A percentile compares a stretch with the other conserved stretches of the same genome.
These are phyloP conservation scores for Gandaritis pyraliata DNA, from an alignment of 2,888 invertebrate genomes.

Conservation along the genomic window DNA sequence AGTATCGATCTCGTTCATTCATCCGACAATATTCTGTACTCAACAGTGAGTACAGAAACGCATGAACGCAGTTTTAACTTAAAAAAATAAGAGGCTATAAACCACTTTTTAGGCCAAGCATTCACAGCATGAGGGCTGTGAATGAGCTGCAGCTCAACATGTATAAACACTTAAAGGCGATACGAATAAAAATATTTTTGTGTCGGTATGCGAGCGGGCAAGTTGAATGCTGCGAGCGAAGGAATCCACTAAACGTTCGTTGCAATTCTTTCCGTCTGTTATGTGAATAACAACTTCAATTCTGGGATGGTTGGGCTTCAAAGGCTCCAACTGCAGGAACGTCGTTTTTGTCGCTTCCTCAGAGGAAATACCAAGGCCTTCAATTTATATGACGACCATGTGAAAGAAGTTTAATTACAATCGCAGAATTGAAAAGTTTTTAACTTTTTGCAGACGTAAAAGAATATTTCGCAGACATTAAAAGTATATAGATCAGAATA, in stretches of 20 bases:
- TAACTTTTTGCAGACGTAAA: constrained; percentile 35
- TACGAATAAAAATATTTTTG: constrained; percentile 61
- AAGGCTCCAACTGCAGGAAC: constrained; percentile 44
- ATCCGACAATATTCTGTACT: constrained; percentile 30
- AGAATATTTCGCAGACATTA: constrained; percentile 34
- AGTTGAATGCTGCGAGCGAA: constrained; percentile 55
- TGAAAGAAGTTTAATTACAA: constrained; percentile 50
- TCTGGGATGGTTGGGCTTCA: constrained; percentile 47
- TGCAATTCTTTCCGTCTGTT: constrained; percentile 52
- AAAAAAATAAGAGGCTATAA: constrained; percentile 38
- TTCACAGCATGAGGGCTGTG: constrained; percentile 44
- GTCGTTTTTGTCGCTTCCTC: constrained; percentile 64
- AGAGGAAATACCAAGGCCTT: constrained; percentile 71
- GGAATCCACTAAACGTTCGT: constrained; percentile 64
- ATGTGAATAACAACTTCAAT: constrained; percentile 61
- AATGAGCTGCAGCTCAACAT: constrained; percentile 52
- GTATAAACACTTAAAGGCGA: constrained; percentile 35
- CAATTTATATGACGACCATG: constrained; percentile 69
- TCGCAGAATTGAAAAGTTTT: constrained; percentile 38
- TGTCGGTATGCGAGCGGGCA: constrained; percentile 62
- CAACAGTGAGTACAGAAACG: constrained; percentile 30
- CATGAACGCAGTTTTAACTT: constrained; percentile 32
- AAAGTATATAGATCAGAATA: constrained; percentile 24
- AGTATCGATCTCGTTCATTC: constrained; percentile 40
- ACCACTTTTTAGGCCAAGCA: constrained; percentile 54